Base-by-base conservation (phyloP, 1,140 invertebrate species). In the Scaptomyza graminum region DNA sequence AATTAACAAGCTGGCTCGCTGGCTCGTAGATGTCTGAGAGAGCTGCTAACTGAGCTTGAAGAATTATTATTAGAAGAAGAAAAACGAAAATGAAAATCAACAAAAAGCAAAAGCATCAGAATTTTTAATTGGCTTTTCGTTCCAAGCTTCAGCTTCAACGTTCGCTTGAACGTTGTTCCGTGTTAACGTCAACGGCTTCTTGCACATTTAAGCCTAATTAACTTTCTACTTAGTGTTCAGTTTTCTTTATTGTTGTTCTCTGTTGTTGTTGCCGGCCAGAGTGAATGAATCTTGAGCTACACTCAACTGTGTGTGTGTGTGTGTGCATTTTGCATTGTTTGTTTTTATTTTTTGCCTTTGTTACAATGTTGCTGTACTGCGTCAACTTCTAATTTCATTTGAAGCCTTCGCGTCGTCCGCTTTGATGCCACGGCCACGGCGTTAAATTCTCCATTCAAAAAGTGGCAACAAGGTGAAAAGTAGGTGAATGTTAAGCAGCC, bases 191-290 rank as follows among this genome's bases (percentile, higher is more conserved):
- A 41, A 41, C 37, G 76, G 64, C 82, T 66, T 72, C 70, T 77
- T 63, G 74, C 81, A 75, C 82, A 84, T 88, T 88, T 88, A 88
- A 88, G 83, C 83, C 83, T 88, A 88, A 88, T 88, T 88, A 88
- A 88, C 79, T 88, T 88, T 88, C 83, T 88, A 84, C 83, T 88
- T 87, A 87, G 83, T 61, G 67, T 62, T 61, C 77, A 65, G 55
- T 76, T 84, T 81, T 73, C 57, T 34, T 55, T 55, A 6, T 39
- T 13, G 31, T 61, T 46, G 31, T 16, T 34, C 6, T 34, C 31
- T 34, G 31, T 34, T 34, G 31, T 37, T 49, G 39, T 8, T 41
- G 56, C 41, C 50, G 18, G 46, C 37, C 46, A 62, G 18, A 22
- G 72, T 70, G 55, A 61, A 60, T 61, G 12, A 54, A 64, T 64